Base-by-base conservation (phyloP, 2,113 vertebrate species). In the Urocolius indicus region DNA sequence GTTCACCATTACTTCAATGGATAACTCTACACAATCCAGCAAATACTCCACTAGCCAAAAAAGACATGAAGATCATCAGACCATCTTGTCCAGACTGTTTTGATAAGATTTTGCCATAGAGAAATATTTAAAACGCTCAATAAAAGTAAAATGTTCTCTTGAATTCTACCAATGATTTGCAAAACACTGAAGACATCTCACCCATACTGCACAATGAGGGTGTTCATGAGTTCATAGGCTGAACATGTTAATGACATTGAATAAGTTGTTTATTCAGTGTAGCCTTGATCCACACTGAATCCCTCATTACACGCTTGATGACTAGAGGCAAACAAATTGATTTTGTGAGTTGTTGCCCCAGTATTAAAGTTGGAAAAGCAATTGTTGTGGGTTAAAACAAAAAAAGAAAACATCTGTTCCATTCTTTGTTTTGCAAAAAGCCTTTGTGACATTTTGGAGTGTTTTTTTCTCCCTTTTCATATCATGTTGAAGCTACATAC, bases 251-350 rank as follows among this genome's bases (percentile, higher is more conserved):
- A 81, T 84, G 66, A 71, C 72, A 41, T 79, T 69, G 58, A 75
- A 61, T 72, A 93, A 79, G 41, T 62, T 93, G 54, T 69, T 94
- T 96, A 71, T 90, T 94, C 54, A 87, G 5, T 58, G 59, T 82
- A 58, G 21, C 79, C 88, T 69, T 16, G 77, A 92, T 89, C 73
- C 65, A 84, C 73, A 51, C n/a, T 62, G 72, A 83, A 92, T 73
- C 88, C 88, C 76, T 92, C 79, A 83, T 94, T 95, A 88, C 55
- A 59, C 51, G 13, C 58, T 32, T 91, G 92, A 87, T 3, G 9
- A 71, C 71, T 68, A 58, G 75, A 95, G 72, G 68, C 4, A 13
- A 87, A 66, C 36, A 91, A 85, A 96, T 82, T 87, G 92, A 93
- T 96, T 94, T 94, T 91, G 34, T 85, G 73, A 89, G 78, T 87